Base-by-base conservation (phyloP, 2,113 vertebrate genomes). In the Podilymbus podiceps region DNA sequence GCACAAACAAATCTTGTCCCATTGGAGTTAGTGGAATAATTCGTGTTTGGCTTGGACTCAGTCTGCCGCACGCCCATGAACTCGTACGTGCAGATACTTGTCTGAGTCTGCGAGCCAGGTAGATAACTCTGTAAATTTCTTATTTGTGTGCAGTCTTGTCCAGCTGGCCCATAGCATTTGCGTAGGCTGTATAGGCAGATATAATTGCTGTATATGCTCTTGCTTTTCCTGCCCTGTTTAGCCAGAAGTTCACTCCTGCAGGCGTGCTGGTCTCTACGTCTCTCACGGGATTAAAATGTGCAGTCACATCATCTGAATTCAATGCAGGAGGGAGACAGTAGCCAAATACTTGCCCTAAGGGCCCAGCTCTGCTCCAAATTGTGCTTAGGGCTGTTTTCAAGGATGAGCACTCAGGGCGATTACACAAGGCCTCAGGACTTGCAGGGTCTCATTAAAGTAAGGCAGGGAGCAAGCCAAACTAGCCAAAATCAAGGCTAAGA, bases 1-100 rank as follows among this genome's bases (percentile, higher is more conserved):
- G 42, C 74, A 85, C 81, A 96, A 96, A 95, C 91, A 97, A 88
- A 95, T 93, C 93, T 85, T 53, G 77, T 95, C 96, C 94, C 95
- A 72, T 35, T 88, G 96, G 94, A 95, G 77, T 80, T 89, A 47
- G 75, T 83, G 89, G 93, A 95, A 89, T 95, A 92, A 88, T 89
- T 96, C 25, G 10, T 85, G 84, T 95, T 97, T 97, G 89, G 91
- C 92, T 97, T 92, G 94, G 91, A 92, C 76, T 83, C 15, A 0
- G 74, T 79, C 78, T 95, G 63, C 85, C 3, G 20, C 59, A 68
- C 25, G 62, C 84, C 59, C 74, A 95, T 15, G 80, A 91, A 71
- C 89, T 85, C 1, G n/a, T 95, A 95, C 89, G 94, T 96, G 94
- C 96, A 94, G 81, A 95, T 94, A 77, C 95, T 95, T 89, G 95